Evolutionary conservation across 2,113 vertebrate species (phyloP), one percentile per base, ranked within the genome.

Genomic region (Microcebus jonahi): DNA sequence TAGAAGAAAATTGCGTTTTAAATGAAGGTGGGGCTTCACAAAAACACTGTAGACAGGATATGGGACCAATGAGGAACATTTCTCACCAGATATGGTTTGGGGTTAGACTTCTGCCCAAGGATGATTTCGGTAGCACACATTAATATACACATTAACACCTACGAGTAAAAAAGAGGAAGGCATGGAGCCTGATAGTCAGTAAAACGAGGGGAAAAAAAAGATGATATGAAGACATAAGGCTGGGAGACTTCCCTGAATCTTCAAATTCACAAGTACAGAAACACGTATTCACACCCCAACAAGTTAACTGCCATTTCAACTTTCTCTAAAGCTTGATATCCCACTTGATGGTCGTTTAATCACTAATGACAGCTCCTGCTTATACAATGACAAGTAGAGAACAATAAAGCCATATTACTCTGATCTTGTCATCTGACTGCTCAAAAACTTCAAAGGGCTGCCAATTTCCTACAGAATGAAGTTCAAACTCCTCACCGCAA

Each of bases 351-450:
- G 48, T 29, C 5, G 20, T 93, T 91, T 87, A 89, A 80, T 89
- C 79, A 75, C 25, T 73, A 81, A 50, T 80, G 89, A 89, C 75
- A 96, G 83, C 63, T 75, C 42, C 63, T 88, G 79, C 82, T 83
- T 94, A 79, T 7, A 75, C 63, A 70, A 20, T 14, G 77, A 83
- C 61, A 45, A 70, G 68, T 5, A 82, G 79, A 86, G 96, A 97
- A 93, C 50, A 93, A 67, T 39, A 92, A 96, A 93, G 83, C 81
- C 50, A 45, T 25, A 34, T 76, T 34, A 80, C 83, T 91, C 95
- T 95, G 82, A 83, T 94, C 83, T 94, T 89, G 36, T 91, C 80
- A 84, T 90, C 36, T 18, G 15, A 79, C 57, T 42, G 82, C 79
- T 65, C 57, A 75, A 36, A 93, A 95, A 71, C 73, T 75, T 93